phyloP scores from a whole-genome alignment of 2,113 vertebrate genomes.

The Procavia capensis region DNA sequence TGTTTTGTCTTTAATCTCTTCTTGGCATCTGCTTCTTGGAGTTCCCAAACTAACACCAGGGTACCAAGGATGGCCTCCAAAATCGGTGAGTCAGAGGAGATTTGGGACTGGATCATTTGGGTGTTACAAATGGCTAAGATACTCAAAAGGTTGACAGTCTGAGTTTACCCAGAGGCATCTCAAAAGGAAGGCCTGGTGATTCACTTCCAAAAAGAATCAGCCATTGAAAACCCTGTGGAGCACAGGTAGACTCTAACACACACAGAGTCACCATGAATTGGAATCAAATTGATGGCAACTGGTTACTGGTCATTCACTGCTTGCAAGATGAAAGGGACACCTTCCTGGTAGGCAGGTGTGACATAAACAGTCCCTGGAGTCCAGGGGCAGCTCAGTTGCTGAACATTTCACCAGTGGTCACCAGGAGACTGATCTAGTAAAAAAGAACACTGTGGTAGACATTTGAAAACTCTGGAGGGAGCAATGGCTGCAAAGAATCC shows the following conservation, averaged over 20 bases:
- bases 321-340: neutral
- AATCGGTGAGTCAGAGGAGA: neutral
- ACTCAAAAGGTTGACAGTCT: no score
- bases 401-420: neutral
- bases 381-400: neutral
- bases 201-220: no score
- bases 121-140: no score
- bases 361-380: no score
- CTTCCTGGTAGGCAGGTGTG: neutral
- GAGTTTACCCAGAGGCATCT: no score
- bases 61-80: neutral
- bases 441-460: neutral
- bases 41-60: neutral
- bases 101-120: no score
- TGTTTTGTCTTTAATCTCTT: neutral
- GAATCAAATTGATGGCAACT: no score
- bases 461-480: neutral
- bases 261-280: no score
- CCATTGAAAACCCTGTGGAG: no score
- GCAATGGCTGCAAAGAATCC: neutral
- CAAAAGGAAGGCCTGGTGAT: no score
- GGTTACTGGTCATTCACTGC: no score
- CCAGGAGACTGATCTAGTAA: neutral
- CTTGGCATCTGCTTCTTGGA: neutral
- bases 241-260: no score